Evolutionary conservation across 2,113 vertebrate species (phyloP).

Genomic region (Arvicanthis niloticus): DNA sequence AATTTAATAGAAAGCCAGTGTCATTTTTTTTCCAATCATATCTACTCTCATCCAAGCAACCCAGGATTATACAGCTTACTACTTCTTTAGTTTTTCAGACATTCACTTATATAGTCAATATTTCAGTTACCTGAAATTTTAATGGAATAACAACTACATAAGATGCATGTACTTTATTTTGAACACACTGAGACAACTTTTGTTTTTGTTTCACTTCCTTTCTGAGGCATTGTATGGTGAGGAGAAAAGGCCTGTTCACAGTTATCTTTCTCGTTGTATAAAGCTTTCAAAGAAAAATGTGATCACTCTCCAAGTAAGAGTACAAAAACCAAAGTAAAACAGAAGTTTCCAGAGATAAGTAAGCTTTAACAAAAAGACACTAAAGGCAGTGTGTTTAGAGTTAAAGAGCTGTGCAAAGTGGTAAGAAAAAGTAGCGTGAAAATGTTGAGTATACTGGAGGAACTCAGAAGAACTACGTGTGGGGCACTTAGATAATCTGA

Average conservation of each 20-base stretch:
- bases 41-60: background rate
- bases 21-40: background rate
- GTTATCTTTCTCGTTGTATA: background rate
- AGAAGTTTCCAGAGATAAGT: background rate
- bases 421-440: background rate
- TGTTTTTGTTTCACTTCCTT: background rate
- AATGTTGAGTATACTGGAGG: background rate
- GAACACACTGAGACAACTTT: background rate
- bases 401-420: background rate
- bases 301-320: background rate
- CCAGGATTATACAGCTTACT: background rate
- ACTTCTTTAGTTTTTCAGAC: background rate
- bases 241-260: background rate
- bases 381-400: background rate
- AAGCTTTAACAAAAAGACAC: background rate
- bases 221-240: background rate
- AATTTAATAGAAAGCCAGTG: constrained; percentile 23
- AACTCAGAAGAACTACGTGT: background rate
- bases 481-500: background rate
- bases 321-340: background rate
- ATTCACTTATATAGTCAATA: background rate
- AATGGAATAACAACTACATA: background rate
- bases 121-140: background rate
- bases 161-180: background rate
- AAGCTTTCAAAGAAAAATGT: background rate